phyloP scores from a whole-genome alignment of 2,797 vertebrate species.

The Glossophaga mutica region DNA sequence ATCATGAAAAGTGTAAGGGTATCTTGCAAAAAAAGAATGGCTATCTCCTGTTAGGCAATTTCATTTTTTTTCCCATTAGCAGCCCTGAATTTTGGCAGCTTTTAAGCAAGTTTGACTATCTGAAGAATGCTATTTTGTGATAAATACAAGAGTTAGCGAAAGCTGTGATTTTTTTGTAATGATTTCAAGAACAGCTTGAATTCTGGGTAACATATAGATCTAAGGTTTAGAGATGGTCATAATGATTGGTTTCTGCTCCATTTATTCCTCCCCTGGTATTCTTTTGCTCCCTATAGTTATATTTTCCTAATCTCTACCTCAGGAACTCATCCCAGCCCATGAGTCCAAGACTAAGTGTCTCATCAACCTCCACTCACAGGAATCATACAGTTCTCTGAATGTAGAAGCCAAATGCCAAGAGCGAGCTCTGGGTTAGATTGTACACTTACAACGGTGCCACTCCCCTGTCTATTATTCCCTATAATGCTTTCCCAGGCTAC shows the following conservation, averaged over 20 bases:
- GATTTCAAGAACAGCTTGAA: conserved; percentile 18
- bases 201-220: conserved; percentile 12
- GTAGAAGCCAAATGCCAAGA: background rate
- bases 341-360: background rate
- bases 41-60: conserved; percentile 26
- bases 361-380: background rate
- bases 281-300: background rate
- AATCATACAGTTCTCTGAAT: background rate
- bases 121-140: conserved; percentile 21
- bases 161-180: background rate
- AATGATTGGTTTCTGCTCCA: background rate
- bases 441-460: background rate
- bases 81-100: conserved; percentile 55
- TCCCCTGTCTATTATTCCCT: background rate
- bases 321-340: background rate
- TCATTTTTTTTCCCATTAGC: conserved; percentile 50
- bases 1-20: background rate
- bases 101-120: conserved; percentile 19
- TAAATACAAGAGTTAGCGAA: conserved; percentile 34
- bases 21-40: conserved; percentile 21
- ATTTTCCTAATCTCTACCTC: background rate
- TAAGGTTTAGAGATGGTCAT: background rate
- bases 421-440: background rate
- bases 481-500: background rate
- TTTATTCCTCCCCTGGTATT: background rate